These are phyloP conservation scores for Cydia strobilella DNA, from an alignment of 1,140 invertebrate genomes.

Conservation along the genomic window DNA sequence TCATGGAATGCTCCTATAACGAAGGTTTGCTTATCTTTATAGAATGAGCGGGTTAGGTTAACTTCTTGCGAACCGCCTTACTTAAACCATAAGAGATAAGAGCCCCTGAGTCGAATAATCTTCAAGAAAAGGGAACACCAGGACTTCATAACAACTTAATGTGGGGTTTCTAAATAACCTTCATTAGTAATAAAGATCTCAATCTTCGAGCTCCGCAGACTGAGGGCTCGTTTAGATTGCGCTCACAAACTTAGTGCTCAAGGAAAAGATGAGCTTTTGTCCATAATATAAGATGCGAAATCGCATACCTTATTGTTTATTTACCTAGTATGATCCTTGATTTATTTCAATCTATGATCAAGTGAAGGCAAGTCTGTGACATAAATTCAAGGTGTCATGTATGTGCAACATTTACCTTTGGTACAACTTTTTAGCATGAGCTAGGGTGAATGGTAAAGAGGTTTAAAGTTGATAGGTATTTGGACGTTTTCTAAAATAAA, in stretches of 20 bases:
- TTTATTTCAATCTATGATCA: slow-evolving; percentile 29
- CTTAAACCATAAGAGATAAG: no score
- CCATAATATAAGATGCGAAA: not conserved
- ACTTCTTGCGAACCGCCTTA: no score
- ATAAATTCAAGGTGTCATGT: slow-evolving; percentile 20
- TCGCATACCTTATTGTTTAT: not conserved
- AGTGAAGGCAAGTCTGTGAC: not conserved
- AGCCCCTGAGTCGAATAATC: not conserved
- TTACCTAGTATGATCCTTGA: slow-evolving; percentile 16
- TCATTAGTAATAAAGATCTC: slow-evolving; percentile 44
- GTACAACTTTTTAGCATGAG: not conserved
- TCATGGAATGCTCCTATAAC: no score
- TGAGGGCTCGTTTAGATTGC: slow-evolving; percentile 40
- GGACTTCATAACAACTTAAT: slow-evolving; percentile 40
- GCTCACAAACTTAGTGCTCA: not conserved
- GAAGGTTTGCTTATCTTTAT: no score
- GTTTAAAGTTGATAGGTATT: no score
- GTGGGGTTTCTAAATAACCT: slow-evolving; percentile 43
- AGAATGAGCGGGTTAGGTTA: no score
- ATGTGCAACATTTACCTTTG: not conserved
- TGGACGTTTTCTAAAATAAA: no score
- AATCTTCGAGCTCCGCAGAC: slow-evolving; percentile 41
- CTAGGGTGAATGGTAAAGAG: no score
- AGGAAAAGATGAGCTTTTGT: not conserved
- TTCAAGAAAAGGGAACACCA: not conserved